phyloP scores from a whole-genome alignment of 2,888 invertebrate species.

The Eurytoma adleriae region DNA sequence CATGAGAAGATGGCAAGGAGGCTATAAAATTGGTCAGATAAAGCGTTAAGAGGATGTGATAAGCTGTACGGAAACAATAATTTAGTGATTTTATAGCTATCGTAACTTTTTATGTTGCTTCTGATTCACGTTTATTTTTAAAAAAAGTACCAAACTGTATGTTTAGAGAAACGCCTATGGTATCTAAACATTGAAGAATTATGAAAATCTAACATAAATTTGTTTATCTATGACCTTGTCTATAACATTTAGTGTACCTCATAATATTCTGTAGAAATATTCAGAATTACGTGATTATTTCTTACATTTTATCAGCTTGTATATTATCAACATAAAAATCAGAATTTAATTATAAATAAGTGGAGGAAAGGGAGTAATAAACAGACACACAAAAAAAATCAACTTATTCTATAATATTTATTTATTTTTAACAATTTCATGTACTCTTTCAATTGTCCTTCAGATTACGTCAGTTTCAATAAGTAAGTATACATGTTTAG shows the following conservation, averaged over 20 bases:
- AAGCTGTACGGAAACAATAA: too few species aligned
- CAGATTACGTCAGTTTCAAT: slow-evolving; percentile 45
- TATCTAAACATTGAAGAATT: too few species aligned
- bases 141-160: too few species aligned
- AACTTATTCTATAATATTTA: slow-evolving; percentile 68
- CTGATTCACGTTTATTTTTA: too few species aligned
- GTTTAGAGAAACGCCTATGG: too few species aligned
- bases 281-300: not conserved
- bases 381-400: slow-evolving; percentile 15
- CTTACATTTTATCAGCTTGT: not conserved
- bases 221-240: too few species aligned
- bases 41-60: not conserved
- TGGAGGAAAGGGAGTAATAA: not conserved
- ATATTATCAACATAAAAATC: too few species aligned
- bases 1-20: slow-evolving; percentile 16
- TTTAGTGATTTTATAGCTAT: too few species aligned
- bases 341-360: too few species aligned
- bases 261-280: not conserved
- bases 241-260: too few species aligned
- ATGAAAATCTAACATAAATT: too few species aligned
- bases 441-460: slow-evolving; percentile 51
- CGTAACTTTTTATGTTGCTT: too few species aligned
- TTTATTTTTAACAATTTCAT: slow-evolving; percentile 67
- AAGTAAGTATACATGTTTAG: slow-evolving; percentile 43
- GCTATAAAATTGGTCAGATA: slow-evolving; percentile 30